Base-by-base conservation (phyloP, 2,888 invertebrate genomes). In the Dynastes tityus region DNA sequence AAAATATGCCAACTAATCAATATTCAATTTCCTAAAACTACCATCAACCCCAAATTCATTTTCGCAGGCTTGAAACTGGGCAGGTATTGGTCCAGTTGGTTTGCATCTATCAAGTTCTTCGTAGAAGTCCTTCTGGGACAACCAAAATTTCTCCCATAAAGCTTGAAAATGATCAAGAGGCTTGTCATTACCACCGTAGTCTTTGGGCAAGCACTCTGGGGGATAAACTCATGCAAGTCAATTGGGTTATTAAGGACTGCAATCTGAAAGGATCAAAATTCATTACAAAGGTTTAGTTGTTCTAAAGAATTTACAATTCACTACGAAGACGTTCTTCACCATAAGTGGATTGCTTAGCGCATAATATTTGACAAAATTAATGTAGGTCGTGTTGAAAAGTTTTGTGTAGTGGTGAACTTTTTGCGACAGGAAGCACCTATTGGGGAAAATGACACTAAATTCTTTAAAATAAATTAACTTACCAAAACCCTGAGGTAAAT, bases 101-200 rank as follows among this genome's bases (percentile, higher is more conserved):
- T 91, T 90, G 22, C 91, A 86, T 68, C 90, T 89, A 85, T 92
- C 91, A 81, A 93, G 91, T 67, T 91, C 88, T 49, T 91, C 87
- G 63, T 93, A 90, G 89, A 91, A 91, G 86, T 91, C 87, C 84
- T 89, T 84, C 88, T 90, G 87, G 86, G 91, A 85, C 85, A 91
- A 82, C 16, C 58, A 32, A 87, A 91, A 80, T 83, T 90, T 82
- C 84, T 87, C 86, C 93, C 93, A 93, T 79, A 90, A 90, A 78
- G 89, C 91, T 84, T 89, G 85, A 3, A 92, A 85, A 53, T 88
- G 85, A 11, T 90, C 89, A 67, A 92, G 87, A 64, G 89, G 89
- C n/a, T 90, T 90, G 70, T 90, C 90, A n/a, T 90, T 88, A 1
- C 94, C 94, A 2, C 93, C 93, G 87, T 92, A 93, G 82, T 94